Conservation (phyloP, 2,113 vertebrate species). For the Sylvia atricapilla region DNA sequence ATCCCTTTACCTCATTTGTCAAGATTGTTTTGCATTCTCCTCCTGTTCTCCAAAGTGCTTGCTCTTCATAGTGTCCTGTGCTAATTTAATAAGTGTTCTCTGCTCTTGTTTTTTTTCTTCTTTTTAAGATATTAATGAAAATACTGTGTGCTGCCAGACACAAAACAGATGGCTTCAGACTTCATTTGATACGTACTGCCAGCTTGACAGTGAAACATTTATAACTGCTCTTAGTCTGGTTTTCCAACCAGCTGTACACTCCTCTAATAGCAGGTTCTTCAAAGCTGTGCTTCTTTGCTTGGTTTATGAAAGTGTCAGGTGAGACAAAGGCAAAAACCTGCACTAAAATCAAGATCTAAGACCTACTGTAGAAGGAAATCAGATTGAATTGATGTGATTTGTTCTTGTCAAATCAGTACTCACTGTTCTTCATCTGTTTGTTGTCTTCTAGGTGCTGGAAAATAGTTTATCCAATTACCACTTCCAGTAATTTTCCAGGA, state of each 20-base stretch:
- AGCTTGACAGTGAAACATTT: conserved; percentile 58
- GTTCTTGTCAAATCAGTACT: conserved; percentile 8
- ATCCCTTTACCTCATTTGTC: not conserved
- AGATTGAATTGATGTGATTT: conserved; percentile 40
- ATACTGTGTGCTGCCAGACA: conserved; percentile 54
- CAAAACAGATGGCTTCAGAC: conserved; percentile 66
- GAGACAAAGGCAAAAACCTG: conserved; percentile 12
- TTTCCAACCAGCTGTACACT: conserved; percentile 43
- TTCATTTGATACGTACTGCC: conserved; percentile 50
- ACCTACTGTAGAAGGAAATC: conserved; percentile 9
- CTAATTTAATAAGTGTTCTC: conserved; percentile 53
- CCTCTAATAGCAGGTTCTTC: conserved; percentile 31
- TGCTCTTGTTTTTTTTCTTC: not conserved
- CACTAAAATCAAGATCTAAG: conserved; percentile 41
- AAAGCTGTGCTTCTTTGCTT: not conserved
- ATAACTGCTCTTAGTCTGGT: conserved; percentile 48
- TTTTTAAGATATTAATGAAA: conserved; percentile 45
- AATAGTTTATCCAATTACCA: not conserved
- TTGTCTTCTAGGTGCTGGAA: conserved; percentile 1
- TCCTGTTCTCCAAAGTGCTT: conserved; percentile 8
- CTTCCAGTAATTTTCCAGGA: conserved; percentile 35
- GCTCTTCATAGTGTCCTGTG: conserved; percentile 41
- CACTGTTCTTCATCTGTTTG: not conserved
- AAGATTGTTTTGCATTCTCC: conserved; percentile 33
- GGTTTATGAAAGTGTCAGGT: conserved; percentile 46